Evolutionary conservation across 2,797 vertebrate species (phyloP), one percentile per base, ranked within the genome.

Genomic region (Poeciliopsis presidionis): DNA sequence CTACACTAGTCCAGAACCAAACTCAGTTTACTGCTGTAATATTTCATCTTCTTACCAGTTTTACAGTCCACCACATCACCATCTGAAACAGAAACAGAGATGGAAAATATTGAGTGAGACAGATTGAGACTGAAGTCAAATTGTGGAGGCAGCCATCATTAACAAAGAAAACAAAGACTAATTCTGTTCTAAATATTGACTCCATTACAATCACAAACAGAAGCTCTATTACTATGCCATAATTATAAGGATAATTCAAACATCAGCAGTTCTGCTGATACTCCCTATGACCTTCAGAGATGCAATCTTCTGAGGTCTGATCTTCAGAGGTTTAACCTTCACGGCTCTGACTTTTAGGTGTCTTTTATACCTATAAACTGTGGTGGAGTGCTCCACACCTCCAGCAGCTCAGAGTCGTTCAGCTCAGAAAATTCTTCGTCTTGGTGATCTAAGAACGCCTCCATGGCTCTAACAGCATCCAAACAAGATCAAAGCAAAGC

Each of bases 341-440:
- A 25, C 25, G 3, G 53, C 1, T 53, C 49, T 28, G 25, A 13
- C 2, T 25, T 36, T 14, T 5, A n/a, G 53, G 25, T 11, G 8
- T 53, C 13, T 59, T 30, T 55, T 78, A 0, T 83, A 93, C 91
- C 89, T 0, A 43, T 14, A 74, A 28, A 83, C 77, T 93, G 78
- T 0, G 91, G 92, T 0, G 94, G 93, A 6, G 93, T 94, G 72
- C 71, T n/a, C 88, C 89, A 93, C 16, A 90, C 13, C 1, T 94
- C 94, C 85, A 88, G 0, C 53, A 95, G 1, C 7, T 59, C 75
- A 0, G 78, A 85, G 83, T 94, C 88, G 0, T 46, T 81, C 28
- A 87, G 25, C 25, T 86, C 57, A 61, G 57, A 16, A n/a, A 33
- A 5, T 3, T 36, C 12, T 6, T 51, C 39, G 8, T 69, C 20